A percentile compares a stretch with the other conserved stretches of the same genome.
Conservation (phyloP, 2,113 vertebrate genomes). For the Theropithecus gelada region DNA sequence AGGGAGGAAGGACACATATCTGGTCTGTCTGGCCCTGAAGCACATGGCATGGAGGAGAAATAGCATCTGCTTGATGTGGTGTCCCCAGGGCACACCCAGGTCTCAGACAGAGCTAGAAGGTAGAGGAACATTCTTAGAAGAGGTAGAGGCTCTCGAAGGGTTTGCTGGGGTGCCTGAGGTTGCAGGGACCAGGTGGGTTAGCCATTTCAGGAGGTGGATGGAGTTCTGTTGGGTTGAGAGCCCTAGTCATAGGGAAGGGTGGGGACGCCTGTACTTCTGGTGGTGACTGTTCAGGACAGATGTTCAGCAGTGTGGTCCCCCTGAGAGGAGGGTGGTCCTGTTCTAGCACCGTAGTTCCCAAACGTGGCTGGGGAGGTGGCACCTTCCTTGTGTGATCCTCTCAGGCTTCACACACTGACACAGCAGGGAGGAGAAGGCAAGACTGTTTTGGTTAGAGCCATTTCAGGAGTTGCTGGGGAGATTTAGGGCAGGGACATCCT, state of each 20-base stretch:
- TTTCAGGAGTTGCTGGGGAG: neutral
- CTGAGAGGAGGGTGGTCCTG: neutral
- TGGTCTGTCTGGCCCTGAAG: neutral
- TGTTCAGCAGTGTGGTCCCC: too few species aligned
- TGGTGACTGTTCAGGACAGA: neutral
- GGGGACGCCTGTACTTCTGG: neutral
- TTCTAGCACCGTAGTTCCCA: neutral
- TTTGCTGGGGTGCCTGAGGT: neutral
- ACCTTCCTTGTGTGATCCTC: neutral
- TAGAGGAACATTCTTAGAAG: neutral
- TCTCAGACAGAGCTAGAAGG: neutral
- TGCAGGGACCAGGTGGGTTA: rapidly evolving
- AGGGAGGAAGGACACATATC: neutral
- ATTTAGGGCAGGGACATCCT: neutral
- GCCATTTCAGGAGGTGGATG: neutral
- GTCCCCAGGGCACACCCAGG: neutral
- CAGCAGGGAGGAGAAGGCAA: neutral
- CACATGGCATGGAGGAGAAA: neutral
- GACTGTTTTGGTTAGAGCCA: neutral
- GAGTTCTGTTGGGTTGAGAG: neutral
- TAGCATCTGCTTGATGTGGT: neutral
- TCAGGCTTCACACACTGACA: neutral
- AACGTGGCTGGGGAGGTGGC: too few species aligned
- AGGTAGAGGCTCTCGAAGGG: neutral
- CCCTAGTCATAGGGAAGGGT: neutral